Percentiles rank a stretch among this genome's conserved stretches.
phyloP scores from a whole-genome alignment of 2,113 vertebrate genomes.

The Leucopternis melanops region DNA sequence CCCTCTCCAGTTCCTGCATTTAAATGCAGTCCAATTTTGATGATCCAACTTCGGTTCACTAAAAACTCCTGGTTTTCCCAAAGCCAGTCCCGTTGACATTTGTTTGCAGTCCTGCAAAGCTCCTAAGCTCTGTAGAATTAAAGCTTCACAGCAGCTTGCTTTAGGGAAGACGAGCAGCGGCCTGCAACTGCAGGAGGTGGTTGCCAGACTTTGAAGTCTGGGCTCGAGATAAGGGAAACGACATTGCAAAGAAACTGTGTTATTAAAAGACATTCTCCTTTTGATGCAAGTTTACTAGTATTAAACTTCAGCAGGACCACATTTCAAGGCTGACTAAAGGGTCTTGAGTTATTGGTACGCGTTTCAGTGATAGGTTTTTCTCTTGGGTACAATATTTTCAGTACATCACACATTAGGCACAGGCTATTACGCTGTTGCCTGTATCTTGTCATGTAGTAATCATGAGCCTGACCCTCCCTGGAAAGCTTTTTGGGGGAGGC shows the following conservation, averaged over 20 bases:
- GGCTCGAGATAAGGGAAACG: slow-evolving; percentile 2
- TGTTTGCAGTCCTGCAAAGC: slow-evolving; percentile 35
- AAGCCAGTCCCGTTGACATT: background rate
- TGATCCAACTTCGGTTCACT: background rate
- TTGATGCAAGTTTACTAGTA: background rate
- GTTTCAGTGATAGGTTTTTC: slow-evolving; percentile 14
- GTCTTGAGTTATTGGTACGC: slow-evolving; percentile 36
- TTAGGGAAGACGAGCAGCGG: background rate
- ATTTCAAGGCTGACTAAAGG: slow-evolving; percentile 38
- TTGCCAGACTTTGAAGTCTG: slow-evolving; percentile 46
- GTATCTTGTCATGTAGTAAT: slow-evolving; percentile 7
- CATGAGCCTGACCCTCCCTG: slow-evolving; percentile 7
- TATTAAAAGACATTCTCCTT: slow-evolving; percentile 37
- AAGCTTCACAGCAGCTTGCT: slow-evolving; percentile 22
- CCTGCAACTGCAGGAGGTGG: slow-evolving; percentile 16
- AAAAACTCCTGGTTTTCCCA: background rate
- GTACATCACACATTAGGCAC: background rate
- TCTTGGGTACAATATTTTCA: slow-evolving; percentile 28
- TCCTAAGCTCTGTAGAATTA: slow-evolving; percentile 26
- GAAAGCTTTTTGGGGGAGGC: slow-evolving; percentile 1
- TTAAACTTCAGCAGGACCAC: slow-evolving; percentile 12
- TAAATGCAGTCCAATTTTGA: background rate
- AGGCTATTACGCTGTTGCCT: slow-evolving; percentile 1
- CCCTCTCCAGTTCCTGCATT: background rate
- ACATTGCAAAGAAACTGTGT: slow-evolving; percentile 1